Evolutionary conservation across 2,113 vertebrate genomes (phyloP).

Genomic region (Passerina amoena): DNA sequence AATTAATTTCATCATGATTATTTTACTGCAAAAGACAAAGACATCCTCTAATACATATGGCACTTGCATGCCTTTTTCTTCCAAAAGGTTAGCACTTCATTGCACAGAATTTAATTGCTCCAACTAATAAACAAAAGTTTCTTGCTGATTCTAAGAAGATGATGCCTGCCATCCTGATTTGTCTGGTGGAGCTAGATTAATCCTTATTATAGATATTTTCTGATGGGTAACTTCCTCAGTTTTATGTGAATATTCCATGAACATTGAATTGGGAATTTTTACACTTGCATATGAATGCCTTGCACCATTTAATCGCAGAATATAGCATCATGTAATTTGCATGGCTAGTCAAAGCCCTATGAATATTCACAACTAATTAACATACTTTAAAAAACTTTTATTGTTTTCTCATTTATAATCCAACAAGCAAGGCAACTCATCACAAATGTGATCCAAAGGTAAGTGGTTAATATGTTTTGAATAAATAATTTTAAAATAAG

Average conservation of each 20-base stretch:
- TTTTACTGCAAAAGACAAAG: not conserved
- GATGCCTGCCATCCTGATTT: not conserved
- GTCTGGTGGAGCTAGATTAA: not conserved
- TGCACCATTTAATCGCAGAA: not conserved
- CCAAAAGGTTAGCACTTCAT: not conserved
- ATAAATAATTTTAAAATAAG: not conserved
- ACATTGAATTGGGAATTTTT: not conserved
- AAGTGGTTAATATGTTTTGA: not conserved
- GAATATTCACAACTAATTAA: not conserved
- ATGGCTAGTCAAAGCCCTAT: not conserved
- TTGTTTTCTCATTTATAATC: not conserved
- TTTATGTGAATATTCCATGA: not conserved
- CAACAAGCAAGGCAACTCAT: not conserved
- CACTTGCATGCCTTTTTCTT: not conserved
- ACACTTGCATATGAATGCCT: not conserved
- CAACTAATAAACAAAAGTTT: not conserved
- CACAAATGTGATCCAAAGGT: not conserved
- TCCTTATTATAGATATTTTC: not conserved
- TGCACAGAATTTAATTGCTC: not conserved
- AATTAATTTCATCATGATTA: not conserved
- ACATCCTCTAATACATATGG: not conserved
- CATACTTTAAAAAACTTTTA: not conserved
- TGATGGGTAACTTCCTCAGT: not conserved
- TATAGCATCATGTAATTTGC: not conserved
- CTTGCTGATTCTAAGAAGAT: not conserved